phyloP scores from a whole-genome alignment of 2,113 vertebrate genomes.

The Crotalus helleri region DNA sequence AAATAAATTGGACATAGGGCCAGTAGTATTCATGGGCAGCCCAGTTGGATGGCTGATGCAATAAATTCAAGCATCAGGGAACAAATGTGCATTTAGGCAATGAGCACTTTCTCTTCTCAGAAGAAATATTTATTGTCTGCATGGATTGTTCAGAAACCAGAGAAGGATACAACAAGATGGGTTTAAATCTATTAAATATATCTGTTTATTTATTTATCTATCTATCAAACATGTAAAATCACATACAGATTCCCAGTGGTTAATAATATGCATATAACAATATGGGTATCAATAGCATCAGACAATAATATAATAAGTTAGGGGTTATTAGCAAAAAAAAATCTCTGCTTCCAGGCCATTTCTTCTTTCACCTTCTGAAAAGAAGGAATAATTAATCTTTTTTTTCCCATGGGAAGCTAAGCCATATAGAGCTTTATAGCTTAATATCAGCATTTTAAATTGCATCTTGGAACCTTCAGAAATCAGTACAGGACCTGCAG shows the following conservation, averaged over 20 bases:
- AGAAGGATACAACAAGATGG: not conserved
- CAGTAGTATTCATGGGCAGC: slow-evolving; percentile 29
- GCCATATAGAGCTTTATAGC: not conserved
- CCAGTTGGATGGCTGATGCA: slow-evolving; percentile 40
- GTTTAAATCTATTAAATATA: not conserved
- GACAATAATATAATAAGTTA: not conserved
- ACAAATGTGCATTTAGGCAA: not conserved
- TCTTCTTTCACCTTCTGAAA: not conserved
- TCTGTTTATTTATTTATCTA: not conserved
- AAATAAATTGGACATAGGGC: slow-evolving; percentile 23
- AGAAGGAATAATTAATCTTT: not conserved
- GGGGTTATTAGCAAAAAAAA: not conserved
- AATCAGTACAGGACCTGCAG: not conserved
- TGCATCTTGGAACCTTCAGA: not conserved
- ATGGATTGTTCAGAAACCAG: not conserved
- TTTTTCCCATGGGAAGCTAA: not conserved
- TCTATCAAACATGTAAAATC: not conserved
- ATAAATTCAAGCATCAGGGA: slow-evolving; percentile 39
- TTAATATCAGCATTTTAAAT: not conserved
- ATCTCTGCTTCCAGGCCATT: not conserved
- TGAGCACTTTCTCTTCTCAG: not conserved
- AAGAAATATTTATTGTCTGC: not conserved
- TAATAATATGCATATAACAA: not conserved
- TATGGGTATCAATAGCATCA: not conserved
- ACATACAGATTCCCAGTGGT: not conserved